Conservation (phyloP, 1,140 invertebrate species). For the Neodiprion fabricii region DNA sequence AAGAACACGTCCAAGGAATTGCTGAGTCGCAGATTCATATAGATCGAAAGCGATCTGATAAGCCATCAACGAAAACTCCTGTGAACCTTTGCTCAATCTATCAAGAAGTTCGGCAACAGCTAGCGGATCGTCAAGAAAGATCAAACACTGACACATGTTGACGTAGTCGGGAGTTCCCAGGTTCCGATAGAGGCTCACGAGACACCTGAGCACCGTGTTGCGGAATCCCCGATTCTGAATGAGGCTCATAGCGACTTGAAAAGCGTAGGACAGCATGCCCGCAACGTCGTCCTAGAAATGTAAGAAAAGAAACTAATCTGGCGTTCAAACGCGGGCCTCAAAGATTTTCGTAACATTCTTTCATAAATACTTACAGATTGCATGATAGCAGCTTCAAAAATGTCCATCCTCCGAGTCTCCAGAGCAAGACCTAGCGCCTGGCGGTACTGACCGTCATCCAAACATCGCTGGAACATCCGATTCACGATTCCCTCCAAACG, state of each 20-base stretch:
- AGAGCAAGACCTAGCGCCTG: slow-evolving; percentile 94
- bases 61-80: slow-evolving; percentile 85
- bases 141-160: slow-evolving; percentile 95
- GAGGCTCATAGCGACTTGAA: slow-evolving; percentile 94
- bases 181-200: slow-evolving; percentile 90
- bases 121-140: slow-evolving; percentile 92
- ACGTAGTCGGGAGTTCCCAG: slow-evolving; percentile 92
- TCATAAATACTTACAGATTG: slow-evolving; percentile 69
- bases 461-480: slow-evolving; percentile 94
- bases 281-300: slow-evolving; percentile 78
- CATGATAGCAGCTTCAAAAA: slow-evolving; percentile 90
- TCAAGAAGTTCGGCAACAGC: slow-evolving; percentile 92
- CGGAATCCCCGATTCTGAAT: slow-evolving; percentile 93
- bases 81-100: slow-evolving; percentile 80
- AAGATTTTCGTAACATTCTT: slow-evolving; percentile 15
- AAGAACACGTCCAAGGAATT: slow-evolving; percentile 90
- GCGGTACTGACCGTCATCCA: slow-evolving; percentile 92
- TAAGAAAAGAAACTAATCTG: slow-evolving; percentile 14
- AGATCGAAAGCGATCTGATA: slow-evolving; percentile 99
- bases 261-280: slow-evolving; percentile 93
- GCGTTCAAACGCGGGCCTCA: background rate
- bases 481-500: slow-evolving; percentile 94
- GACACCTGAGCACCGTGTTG: slow-evolving; percentile 83
- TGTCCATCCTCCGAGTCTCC: slow-evolving; percentile 95
- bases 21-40: slow-evolving; percentile 98